Percentiles rank a stretch among this genome's conserved stretches.
phyloP scores from a whole-genome alignment of 2,888 invertebrate genomes.

The Spodoptera littoralis region DNA sequence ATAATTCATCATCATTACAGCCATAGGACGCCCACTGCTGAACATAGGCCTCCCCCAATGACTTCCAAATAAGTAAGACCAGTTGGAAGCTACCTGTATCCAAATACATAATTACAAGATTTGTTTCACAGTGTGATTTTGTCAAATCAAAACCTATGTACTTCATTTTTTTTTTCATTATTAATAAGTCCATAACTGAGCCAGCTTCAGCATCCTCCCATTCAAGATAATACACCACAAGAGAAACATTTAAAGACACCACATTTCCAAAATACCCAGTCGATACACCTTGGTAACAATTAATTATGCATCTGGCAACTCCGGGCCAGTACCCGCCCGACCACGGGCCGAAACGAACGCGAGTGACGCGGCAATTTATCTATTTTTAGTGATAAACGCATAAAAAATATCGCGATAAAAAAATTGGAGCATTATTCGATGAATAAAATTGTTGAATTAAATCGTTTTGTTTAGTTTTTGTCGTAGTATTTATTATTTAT shows the following conservation, averaged over 20 bases:
- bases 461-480: slow-evolving; percentile 16
- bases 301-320: slow-evolving; percentile 40
- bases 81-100: too few species aligned
- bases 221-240: background rate
- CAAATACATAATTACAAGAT: too few species aligned
- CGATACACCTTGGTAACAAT: slow-evolving; percentile 28
- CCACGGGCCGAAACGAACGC: slow-evolving; percentile 68
- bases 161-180: too few species aligned
- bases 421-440: slow-evolving; percentile 38
- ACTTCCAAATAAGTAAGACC: too few species aligned
- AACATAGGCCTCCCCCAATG: too few species aligned
- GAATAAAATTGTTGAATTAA: slow-evolving; percentile 54
- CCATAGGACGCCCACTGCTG: too few species aligned
- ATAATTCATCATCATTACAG: too few species aligned
- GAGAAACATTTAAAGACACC: background rate
- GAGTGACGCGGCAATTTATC: background rate
- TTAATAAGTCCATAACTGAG: too few species aligned
- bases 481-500: slow-evolving; percentile 7
- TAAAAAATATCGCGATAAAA: slow-evolving; percentile 50
- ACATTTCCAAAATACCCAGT: slow-evolving; percentile 18
- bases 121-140: too few species aligned
- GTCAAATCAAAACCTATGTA: too few species aligned
- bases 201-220: too few species aligned
- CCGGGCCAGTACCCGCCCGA: slow-evolving; percentile 78
- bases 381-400: slow-evolving; percentile 41